phyloP scores from a whole-genome alignment of 2,888 invertebrate species.

The Ferdinandea cuprea region DNA sequence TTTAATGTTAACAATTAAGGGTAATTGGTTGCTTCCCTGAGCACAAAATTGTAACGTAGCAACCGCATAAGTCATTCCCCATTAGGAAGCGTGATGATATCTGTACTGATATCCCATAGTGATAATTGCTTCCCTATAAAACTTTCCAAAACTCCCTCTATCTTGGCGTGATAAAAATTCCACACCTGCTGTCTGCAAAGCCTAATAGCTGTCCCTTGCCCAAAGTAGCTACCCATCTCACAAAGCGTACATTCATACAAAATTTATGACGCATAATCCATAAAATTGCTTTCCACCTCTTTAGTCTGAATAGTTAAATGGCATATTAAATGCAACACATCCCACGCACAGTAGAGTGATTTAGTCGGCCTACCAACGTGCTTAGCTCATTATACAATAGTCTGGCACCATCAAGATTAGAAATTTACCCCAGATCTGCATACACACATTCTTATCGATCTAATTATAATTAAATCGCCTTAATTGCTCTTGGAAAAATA shows the following conservation, averaged over 20 bases:
- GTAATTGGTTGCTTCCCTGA: too few relatives aligned
- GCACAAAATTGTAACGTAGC: too few relatives aligned
- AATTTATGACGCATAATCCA: conserved; percentile 51
- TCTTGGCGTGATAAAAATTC: conserved; percentile 1
- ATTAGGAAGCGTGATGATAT: too few relatives aligned
- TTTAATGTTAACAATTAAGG: too few relatives aligned
- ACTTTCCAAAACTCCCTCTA: conserved; percentile 21
- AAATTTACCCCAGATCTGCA: conserved; percentile 28
- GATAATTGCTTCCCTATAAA: not conserved
- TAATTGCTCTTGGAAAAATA: conserved; percentile 41
- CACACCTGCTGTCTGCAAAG: conserved; percentile 28
- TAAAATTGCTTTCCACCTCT: conserved; percentile 39
- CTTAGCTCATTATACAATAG: too few relatives aligned
- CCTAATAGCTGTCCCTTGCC: conserved; percentile 5
- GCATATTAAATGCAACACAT: conserved; percentile 34
- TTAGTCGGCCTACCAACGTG: not conserved
- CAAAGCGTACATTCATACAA: conserved; percentile 12
- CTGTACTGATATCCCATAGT: not conserved
- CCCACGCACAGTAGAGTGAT: conserved; percentile 26
- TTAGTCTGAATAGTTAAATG: conserved; percentile 4
- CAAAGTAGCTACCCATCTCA: conserved; percentile 48
- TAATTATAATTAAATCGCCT: conserved; percentile 45
- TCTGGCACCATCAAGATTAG: not conserved
- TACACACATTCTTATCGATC: conserved; percentile 41
- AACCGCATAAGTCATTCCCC: too few relatives aligned